These are phyloP conservation scores for Yasuhikotakia modesta DNA, from an alignment of 2,797 vertebrate genomes.

Conservation along the genomic window DNA sequence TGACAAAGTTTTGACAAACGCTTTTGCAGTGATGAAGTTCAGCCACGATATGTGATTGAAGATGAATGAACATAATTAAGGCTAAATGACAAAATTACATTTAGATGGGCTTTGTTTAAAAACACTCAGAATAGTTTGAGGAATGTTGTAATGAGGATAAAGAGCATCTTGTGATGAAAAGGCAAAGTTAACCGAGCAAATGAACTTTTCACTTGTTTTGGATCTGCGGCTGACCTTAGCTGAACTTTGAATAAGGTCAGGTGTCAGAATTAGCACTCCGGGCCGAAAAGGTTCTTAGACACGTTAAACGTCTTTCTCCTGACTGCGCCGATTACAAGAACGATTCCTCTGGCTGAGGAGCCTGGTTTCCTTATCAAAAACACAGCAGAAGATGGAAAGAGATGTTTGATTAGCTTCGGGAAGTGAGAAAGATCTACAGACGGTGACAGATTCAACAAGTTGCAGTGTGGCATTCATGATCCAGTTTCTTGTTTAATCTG, in stretches of 20 bases:
- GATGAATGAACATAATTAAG: slow-evolving; percentile 31
- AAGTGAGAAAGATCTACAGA: slow-evolving; percentile 17
- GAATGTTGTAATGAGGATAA: slow-evolving; percentile 33
- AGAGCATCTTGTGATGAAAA: slow-evolving; percentile 18
- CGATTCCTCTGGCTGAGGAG: slow-evolving; percentile 4
- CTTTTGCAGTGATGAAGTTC: slow-evolving; percentile 16
- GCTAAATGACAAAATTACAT: slow-evolving; percentile 15
- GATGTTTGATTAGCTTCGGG: slow-evolving; percentile 21
- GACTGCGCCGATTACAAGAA: slow-evolving; percentile 27
- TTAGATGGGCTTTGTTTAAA: slow-evolving; percentile 5
- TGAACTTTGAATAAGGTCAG: slow-evolving; percentile 19
- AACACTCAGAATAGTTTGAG: neutral
- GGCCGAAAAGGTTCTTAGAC: neutral
- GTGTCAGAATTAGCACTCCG: slow-evolving; percentile 18
- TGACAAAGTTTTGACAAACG: slow-evolving; percentile 21
- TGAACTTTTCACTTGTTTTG: slow-evolving; percentile 23
- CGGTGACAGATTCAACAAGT: slow-evolving; percentile 22
- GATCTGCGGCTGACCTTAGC: slow-evolving; percentile 5
- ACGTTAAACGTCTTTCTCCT: slow-evolving; percentile 22
- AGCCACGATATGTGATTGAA: slow-evolving; percentile 3
- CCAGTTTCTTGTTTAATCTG: slow-evolving; percentile 19
- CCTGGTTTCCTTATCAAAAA: slow-evolving; percentile 33
- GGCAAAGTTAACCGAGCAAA: slow-evolving; percentile 6
- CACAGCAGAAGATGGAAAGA: slow-evolving; percentile 13
- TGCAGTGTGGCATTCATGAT: slow-evolving; percentile 23